Percentiles rank a stretch among this genome's conserved stretches.
These are phyloP conservation scores for Heliothis subflexa DNA, from an alignment of 1,140 invertebrate species.

Conservation along the genomic window DNA sequence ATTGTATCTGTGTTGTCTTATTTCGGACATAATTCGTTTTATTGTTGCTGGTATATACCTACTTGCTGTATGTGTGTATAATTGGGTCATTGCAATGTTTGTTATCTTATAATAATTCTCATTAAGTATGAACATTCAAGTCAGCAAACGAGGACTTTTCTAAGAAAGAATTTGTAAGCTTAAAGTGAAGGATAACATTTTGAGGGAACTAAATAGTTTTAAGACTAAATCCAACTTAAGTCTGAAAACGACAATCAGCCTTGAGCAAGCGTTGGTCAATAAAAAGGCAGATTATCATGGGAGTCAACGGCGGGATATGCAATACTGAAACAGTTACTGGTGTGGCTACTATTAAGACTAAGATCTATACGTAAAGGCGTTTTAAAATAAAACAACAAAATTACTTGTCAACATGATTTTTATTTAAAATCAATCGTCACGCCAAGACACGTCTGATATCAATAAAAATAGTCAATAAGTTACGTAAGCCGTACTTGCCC, in stretches of 20 bases:
- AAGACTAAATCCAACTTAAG: too few species aligned
- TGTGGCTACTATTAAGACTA: neutral
- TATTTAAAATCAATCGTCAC: constrained; percentile 38
- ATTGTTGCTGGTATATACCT: constrained; percentile 16
- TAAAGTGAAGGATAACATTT: too few species aligned
- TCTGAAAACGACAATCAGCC: too few species aligned
- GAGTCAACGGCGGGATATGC: too few species aligned
- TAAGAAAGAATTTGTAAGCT: too few species aligned
- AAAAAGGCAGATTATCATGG: neutral
- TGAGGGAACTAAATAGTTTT: too few species aligned
- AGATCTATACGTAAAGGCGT: neutral
- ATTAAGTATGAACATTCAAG: neutral
- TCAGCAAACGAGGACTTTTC: neutral
- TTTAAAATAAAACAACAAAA: constrained; percentile 5
- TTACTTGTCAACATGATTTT: constrained; percentile 41
- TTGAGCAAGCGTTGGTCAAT: too few species aligned
- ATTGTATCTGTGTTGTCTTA: constrained; percentile 60
- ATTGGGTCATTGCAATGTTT: neutral
- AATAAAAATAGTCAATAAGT: constrained; percentile 40
- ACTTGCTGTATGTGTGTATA: constrained; percentile 22
- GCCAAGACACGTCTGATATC: constrained; percentile 29
- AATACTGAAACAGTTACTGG: too few species aligned
- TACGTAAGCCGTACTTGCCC: constrained; percentile 26
- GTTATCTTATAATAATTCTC: neutral
- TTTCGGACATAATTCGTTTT: constrained; percentile 53